Conservation (phyloP, 2,888 invertebrate genomes). For the Horisme vitalbata region DNA sequence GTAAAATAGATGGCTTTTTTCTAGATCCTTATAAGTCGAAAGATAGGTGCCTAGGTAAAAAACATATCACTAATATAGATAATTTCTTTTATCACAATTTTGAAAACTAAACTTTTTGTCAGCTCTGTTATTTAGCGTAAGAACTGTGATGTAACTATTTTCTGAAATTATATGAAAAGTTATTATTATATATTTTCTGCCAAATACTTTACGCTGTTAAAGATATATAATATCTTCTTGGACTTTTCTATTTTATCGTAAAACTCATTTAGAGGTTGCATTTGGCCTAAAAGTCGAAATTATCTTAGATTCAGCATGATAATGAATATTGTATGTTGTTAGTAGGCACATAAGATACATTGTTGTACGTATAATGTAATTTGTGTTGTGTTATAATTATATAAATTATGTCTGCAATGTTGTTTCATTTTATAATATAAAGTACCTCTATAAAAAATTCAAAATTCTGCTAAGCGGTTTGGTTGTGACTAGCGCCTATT, state of each 20-base stretch:
- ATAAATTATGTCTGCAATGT: slow-evolving; percentile 74
- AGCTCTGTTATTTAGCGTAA: slow-evolving; percentile 54
- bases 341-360: slow-evolving; percentile 46
- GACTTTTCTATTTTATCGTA: slow-evolving; percentile 38
- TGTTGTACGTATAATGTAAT: slow-evolving; percentile 56
- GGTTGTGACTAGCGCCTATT: too few species aligned
- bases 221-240: slow-evolving; percentile 71
- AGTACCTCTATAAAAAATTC: too few species aligned
- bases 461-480: too few species aligned
- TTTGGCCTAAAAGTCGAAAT: slow-evolving; percentile 56
- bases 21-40: slow-evolving; percentile 32
- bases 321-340: slow-evolving; percentile 40
- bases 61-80: slow-evolving; percentile 61
- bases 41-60: slow-evolving; percentile 67
- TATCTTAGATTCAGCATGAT: slow-evolving; percentile 29
- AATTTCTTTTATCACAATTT: slow-evolving; percentile 40
- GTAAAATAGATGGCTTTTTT: slow-evolving; percentile 43
- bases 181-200: slow-evolving; percentile 62
- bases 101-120: slow-evolving; percentile 35
- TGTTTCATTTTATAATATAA: slow-evolving; percentile 38
- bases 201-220: slow-evolving; percentile 56
- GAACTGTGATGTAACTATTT: slow-evolving; percentile 66
- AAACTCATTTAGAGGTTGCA: slow-evolving; percentile 33
- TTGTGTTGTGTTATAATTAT: slow-evolving; percentile 71
- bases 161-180: slow-evolving; percentile 52